phyloP scores from a whole-genome alignment of 2,888 invertebrate species.

The Macaria liturata region DNA sequence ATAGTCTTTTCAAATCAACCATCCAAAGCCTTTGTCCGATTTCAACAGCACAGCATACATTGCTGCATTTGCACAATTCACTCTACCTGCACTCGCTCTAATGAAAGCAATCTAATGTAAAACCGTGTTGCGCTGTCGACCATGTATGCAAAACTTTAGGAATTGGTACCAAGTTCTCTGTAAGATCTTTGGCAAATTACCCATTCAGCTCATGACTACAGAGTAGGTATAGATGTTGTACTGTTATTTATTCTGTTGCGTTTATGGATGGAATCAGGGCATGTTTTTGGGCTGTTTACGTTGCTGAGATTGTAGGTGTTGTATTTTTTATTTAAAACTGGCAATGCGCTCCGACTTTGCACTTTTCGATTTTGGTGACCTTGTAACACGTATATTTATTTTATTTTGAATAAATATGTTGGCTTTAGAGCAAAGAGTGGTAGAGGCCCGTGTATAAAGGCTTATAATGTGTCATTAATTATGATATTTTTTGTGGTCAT shows the following conservation, averaged over 20 bases:
- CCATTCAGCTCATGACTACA: constrained; percentile 16
- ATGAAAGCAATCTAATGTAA: constrained; percentile 7
- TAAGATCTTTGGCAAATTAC: constrained; percentile 16
- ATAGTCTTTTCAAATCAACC: too few relatives aligned
- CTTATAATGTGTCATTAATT: too few relatives aligned
- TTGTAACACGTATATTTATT: too few relatives aligned
- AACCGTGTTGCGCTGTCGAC: constrained; percentile 1
- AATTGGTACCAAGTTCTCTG: constrained; percentile 6
- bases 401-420: too few relatives aligned
- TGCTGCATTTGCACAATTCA: constrained; percentile 2
- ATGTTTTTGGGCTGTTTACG: background rate
- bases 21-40: too few relatives aligned
- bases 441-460: too few relatives aligned
- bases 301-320: too few relatives aligned
- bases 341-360: too few relatives aligned
- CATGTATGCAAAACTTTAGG: constrained; percentile 4
- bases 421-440: too few relatives aligned
- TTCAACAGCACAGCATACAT: background rate
- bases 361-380: too few relatives aligned
- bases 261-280: constrained; percentile 1
- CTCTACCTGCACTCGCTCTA: constrained; percentile 11
- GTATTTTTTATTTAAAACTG: too few relatives aligned
- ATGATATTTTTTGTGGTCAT: too few relatives aligned
- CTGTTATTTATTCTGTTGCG: constrained; percentile 8
- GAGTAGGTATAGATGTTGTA: constrained; percentile 6